Conservation (phyloP, 1,140 invertebrate genomes). For the Trachymyrmex cornetzi region DNA sequence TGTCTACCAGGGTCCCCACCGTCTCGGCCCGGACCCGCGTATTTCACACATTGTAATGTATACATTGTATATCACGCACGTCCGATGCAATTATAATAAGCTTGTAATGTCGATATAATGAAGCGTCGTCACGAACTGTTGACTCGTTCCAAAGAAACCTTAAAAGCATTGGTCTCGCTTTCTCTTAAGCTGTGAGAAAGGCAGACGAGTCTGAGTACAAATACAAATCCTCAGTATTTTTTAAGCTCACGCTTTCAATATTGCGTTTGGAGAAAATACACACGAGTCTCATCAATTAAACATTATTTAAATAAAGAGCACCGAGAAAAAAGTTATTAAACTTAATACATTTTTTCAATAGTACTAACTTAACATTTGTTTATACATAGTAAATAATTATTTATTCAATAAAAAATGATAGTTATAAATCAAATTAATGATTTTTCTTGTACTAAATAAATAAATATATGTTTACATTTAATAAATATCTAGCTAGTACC, state of each 20-base stretch:
- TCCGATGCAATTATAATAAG: slow-evolving; percentile 78
- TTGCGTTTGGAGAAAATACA: not conserved
- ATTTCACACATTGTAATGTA: slow-evolving; percentile 66
- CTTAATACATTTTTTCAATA: too few relatives aligned
- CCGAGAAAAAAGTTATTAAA: too few relatives aligned
- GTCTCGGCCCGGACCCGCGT: slow-evolving; percentile 27
- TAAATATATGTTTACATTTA: too few relatives aligned
- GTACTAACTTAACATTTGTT: too few relatives aligned
- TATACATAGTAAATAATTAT: too few relatives aligned
- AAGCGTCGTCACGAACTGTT: slow-evolving; percentile 38
- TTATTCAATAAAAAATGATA: too few relatives aligned
- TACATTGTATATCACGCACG: slow-evolving; percentile 8
- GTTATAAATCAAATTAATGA: too few relatives aligned
- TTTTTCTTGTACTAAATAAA: too few relatives aligned
- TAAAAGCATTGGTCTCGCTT: slow-evolving; percentile 27
- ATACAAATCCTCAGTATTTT: not conserved
- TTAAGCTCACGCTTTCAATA: not conserved
- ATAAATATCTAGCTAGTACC: too few relatives aligned
- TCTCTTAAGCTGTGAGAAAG: slow-evolving; percentile 32
- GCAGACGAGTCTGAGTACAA: not conserved
- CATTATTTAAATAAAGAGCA: not conserved
- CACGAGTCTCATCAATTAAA: not conserved
- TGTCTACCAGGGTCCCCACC: slow-evolving; percentile 1
- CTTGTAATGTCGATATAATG: slow-evolving; percentile 74
- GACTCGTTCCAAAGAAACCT: slow-evolving; percentile 27